Conservation (phyloP, 2,113 vertebrate species). For the Rhinolophus sinicus region DNA sequence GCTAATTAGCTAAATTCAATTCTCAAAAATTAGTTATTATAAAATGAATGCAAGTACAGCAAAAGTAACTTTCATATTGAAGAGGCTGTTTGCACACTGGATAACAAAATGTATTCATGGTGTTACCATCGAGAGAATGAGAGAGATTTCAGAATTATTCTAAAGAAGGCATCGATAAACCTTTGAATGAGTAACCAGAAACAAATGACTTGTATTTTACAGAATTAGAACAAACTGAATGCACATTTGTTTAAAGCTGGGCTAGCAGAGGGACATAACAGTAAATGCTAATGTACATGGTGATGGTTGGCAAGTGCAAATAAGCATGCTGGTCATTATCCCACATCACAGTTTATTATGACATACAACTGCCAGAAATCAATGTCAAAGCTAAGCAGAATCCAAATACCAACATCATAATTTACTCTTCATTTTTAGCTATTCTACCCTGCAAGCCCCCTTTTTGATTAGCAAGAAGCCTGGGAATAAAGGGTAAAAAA, state of each 20-base stretch:
- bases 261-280: neutral
- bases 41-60: neutral
- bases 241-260: neutral
- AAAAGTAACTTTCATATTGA: neutral
- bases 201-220: neutral
- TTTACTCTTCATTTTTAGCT: neutral
- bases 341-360: neutral
- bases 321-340: conserved; percentile 8
- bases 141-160: neutral
- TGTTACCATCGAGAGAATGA: neutral
- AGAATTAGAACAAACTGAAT: neutral
- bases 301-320: conserved; percentile 20
- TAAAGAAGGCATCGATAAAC: neutral
- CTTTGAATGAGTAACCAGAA: neutral
- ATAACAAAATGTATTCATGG: neutral
- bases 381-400: conserved; percentile 42
- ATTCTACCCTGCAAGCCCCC: neutral
- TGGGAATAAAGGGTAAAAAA: neutral
- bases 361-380: conserved; percentile 53
- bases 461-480: conserved; percentile 27
- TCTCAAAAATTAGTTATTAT: neutral
- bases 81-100: neutral
- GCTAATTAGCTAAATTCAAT: neutral
- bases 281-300: neutral
- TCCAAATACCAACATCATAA: neutral